phyloP scores from a whole-genome alignment of 2,888 invertebrate genomes.

The Drosophila flavopinicola region DNA sequence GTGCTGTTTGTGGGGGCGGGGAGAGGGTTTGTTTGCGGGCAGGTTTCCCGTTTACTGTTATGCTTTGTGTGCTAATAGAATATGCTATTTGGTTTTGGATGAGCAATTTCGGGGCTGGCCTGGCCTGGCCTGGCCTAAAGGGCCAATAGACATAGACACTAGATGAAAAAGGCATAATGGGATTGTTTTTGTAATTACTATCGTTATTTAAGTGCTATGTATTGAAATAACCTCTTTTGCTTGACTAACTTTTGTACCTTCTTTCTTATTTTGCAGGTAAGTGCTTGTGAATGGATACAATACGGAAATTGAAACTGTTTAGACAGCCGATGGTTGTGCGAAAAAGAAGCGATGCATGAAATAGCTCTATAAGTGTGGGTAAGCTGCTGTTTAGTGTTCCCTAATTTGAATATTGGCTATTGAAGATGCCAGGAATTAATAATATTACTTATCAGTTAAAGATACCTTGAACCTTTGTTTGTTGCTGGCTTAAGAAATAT shows the following conservation, averaged over 20 bases:
- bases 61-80: constrained; percentile 51
- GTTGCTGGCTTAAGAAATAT: too few relatives aligned
- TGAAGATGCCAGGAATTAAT: too few relatives aligned
- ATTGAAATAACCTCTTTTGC: constrained; percentile 2
- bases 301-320: background rate
- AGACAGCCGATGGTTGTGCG: background rate
- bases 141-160: background rate
- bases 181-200: constrained; percentile 39
- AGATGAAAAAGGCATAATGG: constrained; percentile 18
- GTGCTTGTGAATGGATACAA: constrained; percentile 7
- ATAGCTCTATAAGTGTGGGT: constrained; percentile 24
- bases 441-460: too few relatives aligned
- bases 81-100: constrained; percentile 56
- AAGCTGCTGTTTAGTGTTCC: constrained; percentile 10
- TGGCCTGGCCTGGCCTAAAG: background rate
- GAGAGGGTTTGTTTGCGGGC: constrained; percentile 22
- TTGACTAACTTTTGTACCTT: constrained; percentile 38
- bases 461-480: too few relatives aligned
- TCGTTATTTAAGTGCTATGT: constrained; percentile 25
- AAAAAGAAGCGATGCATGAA: background rate
- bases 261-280: constrained; percentile 56
- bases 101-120: constrained; percentile 21
- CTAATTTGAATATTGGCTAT: too few relatives aligned
- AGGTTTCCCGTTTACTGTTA: constrained; percentile 22
- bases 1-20: constrained; percentile 10